These are phyloP conservation scores for Atrichornis clamosus DNA, from an alignment of 2,113 vertebrate genomes.

Conservation along the genomic window DNA sequence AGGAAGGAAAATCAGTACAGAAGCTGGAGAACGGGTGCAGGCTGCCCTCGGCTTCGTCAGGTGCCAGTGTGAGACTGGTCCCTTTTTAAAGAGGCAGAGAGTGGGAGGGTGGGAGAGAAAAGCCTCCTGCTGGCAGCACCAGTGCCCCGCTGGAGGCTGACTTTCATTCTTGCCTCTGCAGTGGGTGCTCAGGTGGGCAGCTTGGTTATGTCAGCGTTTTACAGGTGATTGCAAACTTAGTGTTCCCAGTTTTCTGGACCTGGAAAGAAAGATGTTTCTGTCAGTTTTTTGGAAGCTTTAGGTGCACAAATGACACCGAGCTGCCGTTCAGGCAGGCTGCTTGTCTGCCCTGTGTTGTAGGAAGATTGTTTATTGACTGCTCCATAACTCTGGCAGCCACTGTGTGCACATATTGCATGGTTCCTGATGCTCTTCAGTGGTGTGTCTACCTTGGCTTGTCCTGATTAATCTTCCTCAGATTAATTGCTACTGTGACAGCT, in stretches of 20 bases:
- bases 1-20: not conserved
- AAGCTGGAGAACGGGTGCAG: not conserved
- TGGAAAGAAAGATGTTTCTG: not conserved
- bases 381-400: not conserved
- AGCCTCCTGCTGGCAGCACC: fast-evolving
- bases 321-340: not conserved
- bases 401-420: not conserved
- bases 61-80: not conserved
- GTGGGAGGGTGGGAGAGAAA: not conserved
- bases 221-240: not conserved
- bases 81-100: not conserved
- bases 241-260: not conserved
- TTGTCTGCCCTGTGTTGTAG: fast-evolving
- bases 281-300: not conserved
- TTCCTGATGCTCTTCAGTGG: not conserved
- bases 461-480: not conserved
- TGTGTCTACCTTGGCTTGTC: not conserved
- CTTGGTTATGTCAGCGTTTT: not conserved
- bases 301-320: not conserved
- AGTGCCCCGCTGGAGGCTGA: fast-evolving
- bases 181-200: fast-evolving
- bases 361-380: not conserved
- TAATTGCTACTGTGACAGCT: not conserved
- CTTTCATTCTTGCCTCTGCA: not conserved
- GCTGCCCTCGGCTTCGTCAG: not conserved